Base-by-base conservation (phyloP, 2,888 invertebrate species). In the Cosmorhoe ocellata region DNA sequence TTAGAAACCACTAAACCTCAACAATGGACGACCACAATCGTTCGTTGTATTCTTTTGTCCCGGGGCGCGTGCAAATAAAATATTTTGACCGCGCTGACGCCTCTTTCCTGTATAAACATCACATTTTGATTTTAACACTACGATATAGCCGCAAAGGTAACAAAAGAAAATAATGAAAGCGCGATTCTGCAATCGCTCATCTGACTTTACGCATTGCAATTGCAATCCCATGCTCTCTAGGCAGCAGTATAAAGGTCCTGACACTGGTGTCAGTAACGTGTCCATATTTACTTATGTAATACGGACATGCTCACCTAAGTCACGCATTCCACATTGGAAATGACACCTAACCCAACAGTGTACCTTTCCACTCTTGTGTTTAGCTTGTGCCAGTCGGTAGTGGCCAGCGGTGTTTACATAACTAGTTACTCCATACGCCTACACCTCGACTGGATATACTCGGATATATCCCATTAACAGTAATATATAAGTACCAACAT, bases 401-500 rank as follows among this genome's bases (percentile, higher is more conserved):
- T 81, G 79, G 83, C 71, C 73, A 73, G 66, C 69, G 63, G 52
- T 86, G 87, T 87, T 87, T 84, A 84, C 84, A 81, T 79, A 85
- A 81, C 84, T 84, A 73, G 87, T 88, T 87, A 74, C 68, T 73
- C 71, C 69, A 65, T 65, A 68, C 74, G 82, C 85, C 85, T 76
- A 84, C 86, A 74, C 74, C 61, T 56, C 60, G 69, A 74, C 76
- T 77, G 79, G 75, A 71, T 73, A 71, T 28, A 38, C 36, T 38
- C 51, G 78, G 76, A 71, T 72, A 72, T 46, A 47, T 52, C 27
- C 43, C 74, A 74, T 76, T 74, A 79, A 77, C 76, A 64, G 76
- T 73, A 26, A 11, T 12, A 11, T 78, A 79, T 44, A 52, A 46
- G 46, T 36, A 50, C 28, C 13, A 33, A 79, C 75, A 80, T 76